Evolutionary conservation across 2,113 vertebrate species (phyloP), one percentile per base, ranked within the genome.

Genomic region (Oxygymnocypris stewartii): DNA sequence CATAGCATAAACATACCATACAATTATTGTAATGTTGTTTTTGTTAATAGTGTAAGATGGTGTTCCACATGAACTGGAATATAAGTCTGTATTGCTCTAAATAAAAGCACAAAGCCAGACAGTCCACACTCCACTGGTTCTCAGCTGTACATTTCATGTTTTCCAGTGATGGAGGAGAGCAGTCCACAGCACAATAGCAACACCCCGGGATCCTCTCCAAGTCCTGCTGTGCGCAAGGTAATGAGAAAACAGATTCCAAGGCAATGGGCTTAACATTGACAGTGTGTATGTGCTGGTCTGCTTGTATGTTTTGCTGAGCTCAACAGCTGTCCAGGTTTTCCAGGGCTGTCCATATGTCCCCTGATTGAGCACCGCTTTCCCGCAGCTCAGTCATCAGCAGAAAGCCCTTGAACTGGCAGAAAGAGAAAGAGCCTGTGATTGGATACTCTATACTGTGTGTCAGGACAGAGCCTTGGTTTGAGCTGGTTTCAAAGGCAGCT

Each of bases 191-290:
- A n/a, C 28, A 2, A 80, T 16, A 57, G 28, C 14, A 37, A 79
- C 25, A 11, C 47, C 12, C 73, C 28, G 4, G 20, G 25, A 4
- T 23, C 23, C 7, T 37, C 49, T 54, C 7, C 35, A 2, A 71
- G 13, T 81, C 75, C 61, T 44, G 81, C 5, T 77, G 49, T 63
- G 42, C 11, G 40, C 79, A 87, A 81, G 88, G 88, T 89, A 89
- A 82, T 20, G 9, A 82, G 63, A 69, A 82, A 25, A 44, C 59
- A 81, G 37, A 80, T 65, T 81, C 35, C 54, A 16, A 37, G 37
- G 20, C n/a, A 81, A 5, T 0, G 4, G 23, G 37, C 16, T 81
- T 61, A 13, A 57, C 31, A 25, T 28, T 74, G 59, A 0, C 74
- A 75, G 42, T 35, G n/a, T 81, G 13, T 80, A 37, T 86, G 31